These are phyloP conservation scores for Scaptomyza hsui DNA, from an alignment of 1,140 invertebrate genomes.

Conservation along the genomic window DNA sequence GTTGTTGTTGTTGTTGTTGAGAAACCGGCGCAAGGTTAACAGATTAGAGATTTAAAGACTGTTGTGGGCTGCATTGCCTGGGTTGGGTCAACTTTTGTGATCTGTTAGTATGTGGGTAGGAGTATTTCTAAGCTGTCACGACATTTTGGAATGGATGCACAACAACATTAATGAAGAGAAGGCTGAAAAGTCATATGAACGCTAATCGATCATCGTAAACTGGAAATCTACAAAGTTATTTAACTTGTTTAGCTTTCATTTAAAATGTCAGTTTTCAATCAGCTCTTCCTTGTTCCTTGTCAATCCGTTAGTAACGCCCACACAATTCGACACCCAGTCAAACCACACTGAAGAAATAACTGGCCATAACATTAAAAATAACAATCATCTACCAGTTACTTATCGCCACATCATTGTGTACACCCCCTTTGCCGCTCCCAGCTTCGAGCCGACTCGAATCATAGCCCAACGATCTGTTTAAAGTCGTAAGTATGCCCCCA, in stretches of 20 bases:
- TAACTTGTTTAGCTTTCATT: background rate
- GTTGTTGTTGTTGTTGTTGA: constrained; percentile 17
- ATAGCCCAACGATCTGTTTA: constrained; percentile 73
- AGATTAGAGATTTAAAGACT: constrained; percentile 36
- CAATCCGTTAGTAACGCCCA: constrained; percentile 78
- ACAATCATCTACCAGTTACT: constrained; percentile 80
- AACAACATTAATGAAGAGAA: background rate
- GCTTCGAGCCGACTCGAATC: constrained; percentile 46
- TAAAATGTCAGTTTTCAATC: constrained; percentile 34
- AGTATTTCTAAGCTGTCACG: constrained; percentile 18
- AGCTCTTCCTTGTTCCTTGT: constrained; percentile 49
- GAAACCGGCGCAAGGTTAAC: constrained; percentile 47
- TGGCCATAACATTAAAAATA: constrained; percentile 79
- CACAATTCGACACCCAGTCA: constrained; percentile 76
- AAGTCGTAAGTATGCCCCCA: constrained; percentile 76
- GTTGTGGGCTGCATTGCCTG: constrained; percentile 25
- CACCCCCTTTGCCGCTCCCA: constrained; percentile 22
- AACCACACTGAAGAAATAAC: constrained; percentile 25
- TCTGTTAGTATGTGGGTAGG: constrained; percentile 21
- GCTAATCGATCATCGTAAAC: background rate
- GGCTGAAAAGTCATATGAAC: background rate
- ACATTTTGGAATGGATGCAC: background rate
- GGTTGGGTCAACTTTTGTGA: constrained; percentile 22
- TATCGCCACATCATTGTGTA: constrained; percentile 59
- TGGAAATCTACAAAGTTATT: background rate